A percentile compares a stretch with the other conserved stretches of the same genome.
phyloP scores from a whole-genome alignment of 2,113 vertebrate genomes.

The Etheostoma cragini region DNA sequence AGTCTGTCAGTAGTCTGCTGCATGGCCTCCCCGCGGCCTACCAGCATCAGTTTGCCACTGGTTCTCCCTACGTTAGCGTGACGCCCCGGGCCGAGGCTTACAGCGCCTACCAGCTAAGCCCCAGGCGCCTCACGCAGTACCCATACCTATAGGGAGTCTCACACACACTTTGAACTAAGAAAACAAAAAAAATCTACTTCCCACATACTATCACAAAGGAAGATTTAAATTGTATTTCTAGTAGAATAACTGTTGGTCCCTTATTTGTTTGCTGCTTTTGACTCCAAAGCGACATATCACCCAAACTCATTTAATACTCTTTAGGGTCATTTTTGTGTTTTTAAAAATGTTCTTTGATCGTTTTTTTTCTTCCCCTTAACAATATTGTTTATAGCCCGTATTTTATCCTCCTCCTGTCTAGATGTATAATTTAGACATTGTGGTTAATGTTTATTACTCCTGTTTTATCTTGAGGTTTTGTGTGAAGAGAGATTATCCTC shows the following conservation, averaged over 20 bases:
- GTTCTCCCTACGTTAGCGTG: conserved; percentile 94
- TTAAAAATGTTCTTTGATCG: conserved; percentile 62
- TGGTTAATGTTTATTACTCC: conserved; percentile 57
- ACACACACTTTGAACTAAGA: conserved; percentile 30
- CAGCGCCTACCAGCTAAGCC: conserved; percentile 97
- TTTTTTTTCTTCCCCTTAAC: conserved; percentile 54
- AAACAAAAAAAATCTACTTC: conserved; percentile 15
- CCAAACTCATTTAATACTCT: conserved; percentile 67
- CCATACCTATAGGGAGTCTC: conserved; percentile 87
- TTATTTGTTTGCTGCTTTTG: conserved; percentile 74
- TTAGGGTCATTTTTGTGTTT: conserved; percentile 69
- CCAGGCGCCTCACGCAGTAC: conserved; percentile 96
- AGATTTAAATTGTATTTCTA: conserved; percentile 54
- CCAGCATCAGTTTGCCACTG: conserved; percentile 92
- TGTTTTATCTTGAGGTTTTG: conserved; percentile 49
- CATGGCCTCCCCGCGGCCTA: conserved; percentile 93
- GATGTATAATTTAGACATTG: conserved; percentile 47
- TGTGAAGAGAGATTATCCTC: conserved; percentile 70
- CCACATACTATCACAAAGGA: conserved; percentile 53
- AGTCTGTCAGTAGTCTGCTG: conserved; percentile 93
- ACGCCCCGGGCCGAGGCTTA: conserved; percentile 94
- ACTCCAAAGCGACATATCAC: conserved; percentile 53
- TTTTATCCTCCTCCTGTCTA: conserved; percentile 59
- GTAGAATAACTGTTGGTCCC: conserved; percentile 54
- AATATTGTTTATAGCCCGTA: conserved; percentile 42